Conservation (phyloP, 2,113 vertebrate genomes). For the Holacanthus passer region DNA sequence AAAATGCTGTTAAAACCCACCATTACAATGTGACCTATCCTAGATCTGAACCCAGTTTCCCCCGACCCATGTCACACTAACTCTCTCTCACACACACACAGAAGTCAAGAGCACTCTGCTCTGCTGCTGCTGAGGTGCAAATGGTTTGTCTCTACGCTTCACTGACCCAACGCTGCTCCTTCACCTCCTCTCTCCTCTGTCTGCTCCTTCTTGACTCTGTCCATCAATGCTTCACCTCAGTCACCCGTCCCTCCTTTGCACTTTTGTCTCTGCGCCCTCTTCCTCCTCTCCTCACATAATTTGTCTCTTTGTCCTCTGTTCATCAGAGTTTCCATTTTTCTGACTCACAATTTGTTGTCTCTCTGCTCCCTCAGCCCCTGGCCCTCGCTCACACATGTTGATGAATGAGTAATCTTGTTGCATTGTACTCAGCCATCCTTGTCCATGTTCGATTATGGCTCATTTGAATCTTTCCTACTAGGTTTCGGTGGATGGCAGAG, state of each 20-base stretch:
- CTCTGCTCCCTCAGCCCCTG: constrained; percentile 22
- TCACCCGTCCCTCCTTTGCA: constrained; percentile 57
- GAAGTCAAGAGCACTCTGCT: constrained; percentile 70
- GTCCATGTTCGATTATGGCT: constrained; percentile 70
- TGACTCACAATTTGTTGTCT: constrained; percentile 50
- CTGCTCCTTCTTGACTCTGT: constrained; percentile 78
- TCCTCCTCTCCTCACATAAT: constrained; percentile 14
- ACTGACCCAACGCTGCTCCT: constrained; percentile 69
- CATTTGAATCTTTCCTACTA: constrained; percentile 67
- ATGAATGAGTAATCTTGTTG: constrained; percentile 67
- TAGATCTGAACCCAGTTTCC: constrained; percentile 60
- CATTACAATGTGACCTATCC: constrained; percentile 68
- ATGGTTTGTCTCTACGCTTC: constrained; percentile 78
- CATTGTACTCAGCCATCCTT: constrained; percentile 66
- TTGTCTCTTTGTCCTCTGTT: constrained; percentile 66
- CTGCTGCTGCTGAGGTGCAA: constrained; percentile 78
- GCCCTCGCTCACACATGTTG: constrained; percentile 48
- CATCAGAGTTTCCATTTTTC: constrained; percentile 35
- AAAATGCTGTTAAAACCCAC: constrained; percentile 63
- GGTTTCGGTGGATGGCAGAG: constrained; percentile 50
- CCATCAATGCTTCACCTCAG: constrained; percentile 70
- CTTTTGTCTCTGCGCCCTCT: constrained; percentile 43
- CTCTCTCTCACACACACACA: constrained; percentile 24
- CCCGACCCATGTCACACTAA: constrained; percentile 32
- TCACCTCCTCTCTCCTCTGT: constrained; percentile 72